Base-by-base conservation (phyloP, 1,140 invertebrate species). In the Drosophila seguyi region DNA sequence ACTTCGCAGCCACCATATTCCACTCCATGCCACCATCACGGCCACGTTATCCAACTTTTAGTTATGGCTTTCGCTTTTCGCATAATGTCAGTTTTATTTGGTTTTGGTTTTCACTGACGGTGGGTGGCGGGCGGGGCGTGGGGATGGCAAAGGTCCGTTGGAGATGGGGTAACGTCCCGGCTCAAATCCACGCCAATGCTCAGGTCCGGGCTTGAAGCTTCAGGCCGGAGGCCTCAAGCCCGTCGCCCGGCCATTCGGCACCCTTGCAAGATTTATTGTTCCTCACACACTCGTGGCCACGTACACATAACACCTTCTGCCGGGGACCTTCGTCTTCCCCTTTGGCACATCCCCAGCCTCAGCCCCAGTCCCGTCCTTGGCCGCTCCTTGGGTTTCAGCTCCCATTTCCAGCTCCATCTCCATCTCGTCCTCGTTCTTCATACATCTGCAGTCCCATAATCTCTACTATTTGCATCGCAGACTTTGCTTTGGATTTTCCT, bases 51-150 rank as follows among this genome's bases (percentile, higher is more conserved):
- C 76, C 84, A 87, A 87, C 85, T 88, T 88, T 90, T 90, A 90
- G 85, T 90, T 90, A 90, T 90, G 85, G 85, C 85, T 90, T 90
- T 90, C 85, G 85, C 85, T 90, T 90, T 90, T 90, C 85, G 85
- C 85, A 90, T 90, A 90, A 90, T 90, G 85, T 90, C 85, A 90
- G 85, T 90, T 90, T 90, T 90, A 90, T 90, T 90, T 90, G 85
- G 85, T 90, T 90, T 90, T 90, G 85, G 77, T 90, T 90, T 90
- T 90, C 85, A 85, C 65, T 78, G 68, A 74, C 53, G 68, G 57
- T n/a, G n/a, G n/a, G n/a, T n/a, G n/a, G n/a, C n/a, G n/a, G n/a
- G n/a, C n/a, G 44, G 44, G 47, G 18, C 3, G 22, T 3, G 31
- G 42, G 11, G 45, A 11, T 14, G 57, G 50, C 20, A 56, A 52